Conservation (phyloP, 2,113 vertebrate species). For the Leptobrachium ailaonicum region DNA sequence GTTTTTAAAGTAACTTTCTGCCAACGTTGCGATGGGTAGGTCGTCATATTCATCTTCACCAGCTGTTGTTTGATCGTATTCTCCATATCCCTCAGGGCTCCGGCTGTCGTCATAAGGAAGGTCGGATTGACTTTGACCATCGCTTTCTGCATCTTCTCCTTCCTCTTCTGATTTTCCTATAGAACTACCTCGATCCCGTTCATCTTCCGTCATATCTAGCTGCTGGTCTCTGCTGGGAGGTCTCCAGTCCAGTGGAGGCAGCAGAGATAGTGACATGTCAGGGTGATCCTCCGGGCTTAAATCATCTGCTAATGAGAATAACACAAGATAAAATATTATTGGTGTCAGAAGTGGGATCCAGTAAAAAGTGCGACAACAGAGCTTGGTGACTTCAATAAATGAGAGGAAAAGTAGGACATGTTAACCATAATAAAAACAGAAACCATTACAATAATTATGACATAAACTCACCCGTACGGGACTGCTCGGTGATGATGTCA, state of each 20-base stretch:
- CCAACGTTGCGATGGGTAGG: not conserved
- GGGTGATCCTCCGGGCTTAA: conserved; percentile 3
- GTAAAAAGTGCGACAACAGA: not conserved
- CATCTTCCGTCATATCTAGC: conserved; percentile 57
- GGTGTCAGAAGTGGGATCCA: not conserved
- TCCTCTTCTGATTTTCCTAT: conserved; percentile 48
- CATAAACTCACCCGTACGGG: conserved; percentile 13
- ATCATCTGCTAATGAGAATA: not conserved
- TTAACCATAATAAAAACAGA: not conserved
- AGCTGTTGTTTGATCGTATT: conserved; percentile 1
- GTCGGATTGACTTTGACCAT: conserved; percentile 7
- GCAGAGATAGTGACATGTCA: conserved; percentile 19
- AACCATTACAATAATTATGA: not conserved
- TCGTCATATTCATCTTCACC: conserved; percentile 28
- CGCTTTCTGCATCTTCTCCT: conserved; percentile 31
- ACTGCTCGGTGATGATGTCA: not conserved
- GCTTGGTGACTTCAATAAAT: not conserved
- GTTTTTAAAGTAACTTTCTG: not conserved
- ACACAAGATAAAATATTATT: not conserved
- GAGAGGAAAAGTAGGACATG: too few species aligned
- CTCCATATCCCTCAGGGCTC: conserved; percentile 5
- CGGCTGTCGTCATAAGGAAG: conserved; percentile 47
- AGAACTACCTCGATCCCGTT: conserved; percentile 40
- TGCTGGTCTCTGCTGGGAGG: conserved; percentile 42
- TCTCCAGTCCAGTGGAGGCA: conserved; percentile 11